Percentiles rank a stretch among this genome's conserved stretches.
These are phyloP conservation scores for Balanococcus diminutus DNA, from an alignment of 2,888 invertebrate species.

Conservation along the genomic window DNA sequence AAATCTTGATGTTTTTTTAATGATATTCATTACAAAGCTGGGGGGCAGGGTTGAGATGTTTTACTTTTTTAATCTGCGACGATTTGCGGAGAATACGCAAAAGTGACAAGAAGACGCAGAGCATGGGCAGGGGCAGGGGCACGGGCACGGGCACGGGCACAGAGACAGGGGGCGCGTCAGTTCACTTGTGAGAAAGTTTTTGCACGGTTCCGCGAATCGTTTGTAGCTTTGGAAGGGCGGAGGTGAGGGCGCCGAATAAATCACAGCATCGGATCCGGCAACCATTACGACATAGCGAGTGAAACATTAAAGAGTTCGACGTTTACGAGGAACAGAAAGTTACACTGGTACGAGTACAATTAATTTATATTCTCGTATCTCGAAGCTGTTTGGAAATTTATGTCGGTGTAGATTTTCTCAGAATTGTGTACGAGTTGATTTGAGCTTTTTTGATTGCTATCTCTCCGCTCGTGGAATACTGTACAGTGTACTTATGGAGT, in stretches of 20 bases:
- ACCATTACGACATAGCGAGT: conserved; percentile 12
- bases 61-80: background rate
- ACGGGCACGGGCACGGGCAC: too few species aligned
- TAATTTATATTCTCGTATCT: conserved; percentile 10
- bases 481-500: background rate
- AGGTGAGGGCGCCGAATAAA: background rate
- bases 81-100: background rate
- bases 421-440: conserved; percentile 11
- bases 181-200: conserved; percentile 7
- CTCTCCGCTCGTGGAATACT: background rate
- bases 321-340: conserved; percentile 1
- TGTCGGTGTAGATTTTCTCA: background rate
- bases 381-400: conserved; percentile 14
- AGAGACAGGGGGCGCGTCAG: background rate
- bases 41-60: too few species aligned
- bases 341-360: conserved; percentile 16
- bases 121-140: too few species aligned
- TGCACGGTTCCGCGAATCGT: background rate
- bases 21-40: background rate
- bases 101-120: background rate
- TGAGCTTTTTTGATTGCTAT: conserved; percentile 11
- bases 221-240: background rate
- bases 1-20: background rate
- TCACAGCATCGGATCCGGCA: conserved; percentile 2
- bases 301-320: conserved; percentile 14